Evolutionary conservation across 1,140 invertebrate species (phyloP).

Genomic region (Aricia agestis): DNA sequence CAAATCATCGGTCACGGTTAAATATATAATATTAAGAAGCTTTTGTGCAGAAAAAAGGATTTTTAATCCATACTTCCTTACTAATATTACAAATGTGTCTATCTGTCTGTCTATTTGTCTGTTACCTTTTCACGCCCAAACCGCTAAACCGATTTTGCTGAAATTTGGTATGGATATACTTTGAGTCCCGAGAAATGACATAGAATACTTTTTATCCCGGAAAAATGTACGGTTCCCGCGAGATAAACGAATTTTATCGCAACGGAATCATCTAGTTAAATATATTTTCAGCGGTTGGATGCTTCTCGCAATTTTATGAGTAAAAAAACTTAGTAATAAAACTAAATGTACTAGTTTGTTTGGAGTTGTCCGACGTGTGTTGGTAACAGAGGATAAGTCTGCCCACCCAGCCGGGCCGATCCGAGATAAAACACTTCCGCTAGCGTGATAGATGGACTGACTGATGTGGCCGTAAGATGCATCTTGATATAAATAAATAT

Average conservation of each 20-base stretch:
- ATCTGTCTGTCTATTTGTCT: no score
- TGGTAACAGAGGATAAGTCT: not conserved
- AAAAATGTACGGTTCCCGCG: no score
- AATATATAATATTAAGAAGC: not conserved
- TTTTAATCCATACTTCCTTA: not conserved
- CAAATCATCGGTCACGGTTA: not conserved
- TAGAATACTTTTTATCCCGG: no score
- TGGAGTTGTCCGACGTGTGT: not conserved
- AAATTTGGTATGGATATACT: no score
- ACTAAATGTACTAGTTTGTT: constrained; percentile 6
- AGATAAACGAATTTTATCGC: no score
- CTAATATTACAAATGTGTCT: no score
- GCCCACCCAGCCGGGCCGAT: not conserved
- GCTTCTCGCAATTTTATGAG: no score
- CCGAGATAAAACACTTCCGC: constrained; percentile 8
- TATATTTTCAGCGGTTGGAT: no score
- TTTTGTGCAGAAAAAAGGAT: not conserved
- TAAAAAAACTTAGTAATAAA: not conserved
- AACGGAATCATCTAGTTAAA: no score
- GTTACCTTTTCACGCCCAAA: no score
- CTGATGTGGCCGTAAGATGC: not conserved
- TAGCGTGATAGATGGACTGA: not conserved
- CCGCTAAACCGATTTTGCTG: no score
- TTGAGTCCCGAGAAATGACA: no score
- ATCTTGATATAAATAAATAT: not conserved